Conservation (phyloP, 2,888 invertebrate species). For the Mamestra brassicae region DNA sequence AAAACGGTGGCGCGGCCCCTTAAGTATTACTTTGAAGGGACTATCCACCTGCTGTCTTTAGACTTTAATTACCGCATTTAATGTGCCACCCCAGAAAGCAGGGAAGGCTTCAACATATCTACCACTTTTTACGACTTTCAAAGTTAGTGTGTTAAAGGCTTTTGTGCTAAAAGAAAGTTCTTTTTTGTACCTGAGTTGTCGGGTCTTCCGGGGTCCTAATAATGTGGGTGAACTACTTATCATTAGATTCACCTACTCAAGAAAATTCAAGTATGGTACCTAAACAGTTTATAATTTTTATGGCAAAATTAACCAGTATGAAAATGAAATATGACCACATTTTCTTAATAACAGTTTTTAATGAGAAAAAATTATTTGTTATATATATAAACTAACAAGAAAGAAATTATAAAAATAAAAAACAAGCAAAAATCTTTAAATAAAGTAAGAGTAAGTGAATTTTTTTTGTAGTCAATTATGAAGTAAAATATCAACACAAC, state of each 20-base stretch:
- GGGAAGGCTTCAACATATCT: slow-evolving; percentile 58
- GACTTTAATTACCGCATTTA: slow-evolving; percentile 75
- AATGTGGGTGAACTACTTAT: neutral
- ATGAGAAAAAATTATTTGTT: neutral
- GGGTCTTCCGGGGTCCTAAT: neutral
- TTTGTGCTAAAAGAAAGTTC: slow-evolving; percentile 14
- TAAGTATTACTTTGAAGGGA: slow-evolving; percentile 72
- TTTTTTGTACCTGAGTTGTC: slow-evolving; percentile 2
- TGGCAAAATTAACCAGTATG: neutral
- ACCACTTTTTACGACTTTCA: slow-evolving; percentile 52
- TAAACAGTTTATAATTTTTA: neutral
- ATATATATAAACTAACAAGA: too few species aligned
- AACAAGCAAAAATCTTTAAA: neutral
- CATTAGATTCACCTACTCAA: too few species aligned
- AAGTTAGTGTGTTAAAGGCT: slow-evolving; percentile 44
- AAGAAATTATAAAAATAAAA: too few species aligned
- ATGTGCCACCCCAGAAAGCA: slow-evolving; percentile 57
- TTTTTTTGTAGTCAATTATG: neutral
- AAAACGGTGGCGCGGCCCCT: slow-evolving; percentile 70
- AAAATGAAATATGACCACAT: neutral
- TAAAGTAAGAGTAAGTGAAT: neutral
- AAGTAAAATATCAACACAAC: neutral
- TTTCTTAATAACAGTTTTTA: neutral
- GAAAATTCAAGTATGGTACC: too few species aligned
- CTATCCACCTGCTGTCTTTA: slow-evolving; percentile 34